A percentile compares a stretch with the other conserved stretches of the same genome.
Conservation (phyloP, 2,888 invertebrate species). For the Meghimatium bilineatum region DNA sequence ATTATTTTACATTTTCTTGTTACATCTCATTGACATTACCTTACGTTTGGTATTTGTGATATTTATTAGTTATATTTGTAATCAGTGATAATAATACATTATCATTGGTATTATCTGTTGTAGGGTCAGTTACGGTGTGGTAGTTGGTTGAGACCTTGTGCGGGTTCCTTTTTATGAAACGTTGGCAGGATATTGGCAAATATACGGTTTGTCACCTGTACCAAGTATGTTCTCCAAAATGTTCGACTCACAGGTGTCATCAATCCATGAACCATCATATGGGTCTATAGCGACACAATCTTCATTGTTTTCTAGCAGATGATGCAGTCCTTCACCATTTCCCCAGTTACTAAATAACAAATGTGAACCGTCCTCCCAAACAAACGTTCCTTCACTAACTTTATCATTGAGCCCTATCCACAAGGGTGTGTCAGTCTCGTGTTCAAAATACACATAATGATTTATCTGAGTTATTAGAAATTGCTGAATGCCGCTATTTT, state of each 20-base stretch:
- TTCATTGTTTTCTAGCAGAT: background rate
- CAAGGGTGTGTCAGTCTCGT: background rate
- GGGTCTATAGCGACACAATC: background rate
- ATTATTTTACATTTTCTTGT: too few relatives aligned
- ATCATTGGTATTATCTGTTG: too few relatives aligned
- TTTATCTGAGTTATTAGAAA: background rate
- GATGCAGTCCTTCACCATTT: background rate
- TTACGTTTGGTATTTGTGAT: too few relatives aligned
- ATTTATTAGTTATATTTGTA: too few relatives aligned
- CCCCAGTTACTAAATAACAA: conserved; percentile 1
- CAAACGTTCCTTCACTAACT: conserved; percentile 2
- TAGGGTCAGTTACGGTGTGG: too few relatives aligned
- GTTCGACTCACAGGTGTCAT: background rate
- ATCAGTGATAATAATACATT: too few relatives aligned
- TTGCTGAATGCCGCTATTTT: conserved; percentile 22
- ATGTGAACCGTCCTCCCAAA: conserved; percentile 5
- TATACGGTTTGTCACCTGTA: background rate
- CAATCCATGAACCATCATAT: background rate
- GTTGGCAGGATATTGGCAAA: conserved; percentile 8
- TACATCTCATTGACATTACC: too few relatives aligned
- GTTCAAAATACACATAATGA: background rate
- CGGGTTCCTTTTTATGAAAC: too few relatives aligned
- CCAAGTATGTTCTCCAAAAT: background rate
- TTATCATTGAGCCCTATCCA: conserved; percentile 42
- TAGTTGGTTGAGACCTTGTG: too few relatives aligned